These are phyloP conservation scores for Dexiosoma caninum DNA, from an alignment of 2,888 invertebrate species.

Conservation along the genomic window DNA sequence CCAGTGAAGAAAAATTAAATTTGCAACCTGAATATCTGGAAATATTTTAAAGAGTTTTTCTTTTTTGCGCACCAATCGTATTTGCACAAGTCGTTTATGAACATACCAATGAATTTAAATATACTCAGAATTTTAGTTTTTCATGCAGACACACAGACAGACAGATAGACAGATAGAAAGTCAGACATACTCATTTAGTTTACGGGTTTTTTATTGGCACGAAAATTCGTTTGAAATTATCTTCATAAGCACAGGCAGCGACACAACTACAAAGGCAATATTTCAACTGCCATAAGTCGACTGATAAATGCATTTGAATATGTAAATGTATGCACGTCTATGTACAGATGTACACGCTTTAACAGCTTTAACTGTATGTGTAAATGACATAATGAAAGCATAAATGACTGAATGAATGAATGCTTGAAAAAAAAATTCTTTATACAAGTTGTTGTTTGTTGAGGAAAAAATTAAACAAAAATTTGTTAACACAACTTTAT, in stretches of 20 bases:
- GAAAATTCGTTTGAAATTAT: conserved; percentile 59
- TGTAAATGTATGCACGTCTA: too few relatives aligned
- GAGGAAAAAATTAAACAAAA: conserved; percentile 31
- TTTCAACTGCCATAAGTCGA: conserved; percentile 16
- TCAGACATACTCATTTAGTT: conserved; percentile 7
- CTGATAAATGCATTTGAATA: background rate
- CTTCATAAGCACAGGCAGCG: conserved; percentile 20
- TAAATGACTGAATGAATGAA: conserved; percentile 22
- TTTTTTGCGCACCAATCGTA: background rate
- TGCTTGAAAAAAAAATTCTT: background rate
- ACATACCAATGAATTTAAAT: conserved; percentile 19
- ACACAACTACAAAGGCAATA: conserved; percentile 12
- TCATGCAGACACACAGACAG: background rate
- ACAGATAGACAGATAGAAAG: background rate
- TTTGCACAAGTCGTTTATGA: background rate
- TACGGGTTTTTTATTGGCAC: conserved; percentile 49
- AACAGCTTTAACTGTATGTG: background rate
- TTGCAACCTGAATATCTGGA: too few relatives aligned
- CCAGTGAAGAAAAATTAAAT: background rate
- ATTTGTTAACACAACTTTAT: conserved; percentile 30
- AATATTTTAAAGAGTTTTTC: too few relatives aligned
- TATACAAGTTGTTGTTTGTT: background rate
- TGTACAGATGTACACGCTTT: too few relatives aligned
- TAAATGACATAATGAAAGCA: background rate
- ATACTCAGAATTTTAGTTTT: background rate